Percentiles rank a stretch among this genome's conserved stretches.
Conservation (phyloP, 2,113 vertebrate genomes). For the Ochotona princeps region DNA sequence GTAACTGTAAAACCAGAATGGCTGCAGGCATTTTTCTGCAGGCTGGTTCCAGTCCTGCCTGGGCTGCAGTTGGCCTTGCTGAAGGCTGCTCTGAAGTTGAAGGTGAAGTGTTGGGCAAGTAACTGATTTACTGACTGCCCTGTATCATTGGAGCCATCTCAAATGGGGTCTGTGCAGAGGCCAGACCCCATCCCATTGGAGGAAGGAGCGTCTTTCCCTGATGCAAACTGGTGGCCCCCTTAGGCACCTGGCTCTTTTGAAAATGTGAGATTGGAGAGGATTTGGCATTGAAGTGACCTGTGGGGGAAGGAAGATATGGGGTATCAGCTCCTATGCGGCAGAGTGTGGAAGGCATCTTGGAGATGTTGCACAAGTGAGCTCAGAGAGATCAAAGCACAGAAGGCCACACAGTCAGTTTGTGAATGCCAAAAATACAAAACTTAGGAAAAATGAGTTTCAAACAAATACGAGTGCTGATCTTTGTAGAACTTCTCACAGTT, state of each 20-base stretch:
- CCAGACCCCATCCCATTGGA: not conserved
- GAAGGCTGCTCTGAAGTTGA: not conserved
- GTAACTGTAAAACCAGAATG: constrained; percentile 64
- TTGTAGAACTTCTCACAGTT: not conserved
- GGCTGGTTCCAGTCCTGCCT: not conserved
- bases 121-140: not conserved
- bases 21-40: constrained; percentile 37
- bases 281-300: not conserved
- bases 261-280: not conserved
- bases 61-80: constrained; percentile 24
- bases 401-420: not conserved
- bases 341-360: not conserved
- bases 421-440: not conserved
- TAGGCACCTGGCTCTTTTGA: not conserved
- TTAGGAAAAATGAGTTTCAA: not conserved
- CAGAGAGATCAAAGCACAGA: not conserved
- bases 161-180: not conserved
- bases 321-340: not conserved
- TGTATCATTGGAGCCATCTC: not conserved
- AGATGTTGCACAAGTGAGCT: not conserved
- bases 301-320: not conserved
- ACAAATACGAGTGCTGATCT: not conserved
- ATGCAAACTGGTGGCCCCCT: not conserved
- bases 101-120: constrained; percentile 11
- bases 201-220: not conserved